phyloP scores from a whole-genome alignment of 1,140 invertebrate species.

The Marisa cornuarietis region DNA sequence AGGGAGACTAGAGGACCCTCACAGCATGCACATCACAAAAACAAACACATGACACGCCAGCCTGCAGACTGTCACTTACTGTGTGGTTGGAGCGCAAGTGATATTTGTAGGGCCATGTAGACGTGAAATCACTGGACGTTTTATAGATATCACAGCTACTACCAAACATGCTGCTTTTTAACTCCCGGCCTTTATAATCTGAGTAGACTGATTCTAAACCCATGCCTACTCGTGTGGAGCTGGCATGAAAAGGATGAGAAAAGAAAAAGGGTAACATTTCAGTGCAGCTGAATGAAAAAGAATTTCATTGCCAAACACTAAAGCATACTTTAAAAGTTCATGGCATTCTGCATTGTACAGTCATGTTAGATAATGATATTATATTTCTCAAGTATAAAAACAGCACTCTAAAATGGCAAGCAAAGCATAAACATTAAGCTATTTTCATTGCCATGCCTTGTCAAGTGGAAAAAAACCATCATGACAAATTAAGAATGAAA shows the following conservation, averaged over 20 bases:
- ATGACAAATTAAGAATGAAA: neutral
- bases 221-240: conserved; percentile 25
- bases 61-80: conserved; percentile 35
- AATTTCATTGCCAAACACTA: neutral
- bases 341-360: too few relatives aligned
- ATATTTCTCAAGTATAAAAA: too few relatives aligned
- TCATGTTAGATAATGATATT: too few relatives aligned
- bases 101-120: conserved; percentile 48
- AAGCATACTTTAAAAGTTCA: too few relatives aligned
- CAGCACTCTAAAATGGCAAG: neutral
- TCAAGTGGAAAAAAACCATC: neutral
- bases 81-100: conserved; percentile 38
- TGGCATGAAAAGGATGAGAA: conserved; percentile 5
- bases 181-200: conserved; percentile 31
- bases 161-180: conserved; percentile 35
- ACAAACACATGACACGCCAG: neutral
- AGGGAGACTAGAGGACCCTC: neutral
- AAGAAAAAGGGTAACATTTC: conserved; percentile 3
- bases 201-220: conserved; percentile 30
- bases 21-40: conserved; percentile 14
- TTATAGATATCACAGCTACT: conserved; percentile 35
- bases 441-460: neutral
- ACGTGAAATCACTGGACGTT: conserved; percentile 24
- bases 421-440: neutral
- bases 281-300: neutral